Percentiles rank a stretch among this genome's conserved stretches.
These are phyloP conservation scores for Agrotis segetum DNA, from an alignment of 2,888 invertebrate species.

Conservation along the genomic window DNA sequence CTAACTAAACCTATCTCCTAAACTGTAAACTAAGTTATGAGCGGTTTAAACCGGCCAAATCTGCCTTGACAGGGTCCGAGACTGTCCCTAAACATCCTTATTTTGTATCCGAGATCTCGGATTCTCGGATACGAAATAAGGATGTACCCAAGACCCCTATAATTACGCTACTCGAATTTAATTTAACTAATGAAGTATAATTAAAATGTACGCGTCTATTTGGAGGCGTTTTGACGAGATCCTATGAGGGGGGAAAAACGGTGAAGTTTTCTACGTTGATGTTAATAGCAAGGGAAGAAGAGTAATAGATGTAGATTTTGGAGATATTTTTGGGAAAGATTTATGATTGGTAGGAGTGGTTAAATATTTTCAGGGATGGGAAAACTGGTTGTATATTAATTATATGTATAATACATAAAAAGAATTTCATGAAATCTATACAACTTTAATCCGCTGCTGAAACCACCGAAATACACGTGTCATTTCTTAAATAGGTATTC, in stretches of 20 bases:
- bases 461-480: no score
- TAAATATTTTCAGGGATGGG: neutral
- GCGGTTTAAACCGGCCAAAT: conserved; percentile 24
- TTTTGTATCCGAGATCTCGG: conserved; percentile 69
- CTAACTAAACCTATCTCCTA: conserved; percentile 40
- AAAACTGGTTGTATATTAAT: no score
- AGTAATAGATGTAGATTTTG: conserved; percentile 60
- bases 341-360: conserved; percentile 24
- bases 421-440: no score
- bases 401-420: no score
- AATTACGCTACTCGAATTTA: conserved; percentile 89
- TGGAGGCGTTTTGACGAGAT: conserved; percentile 75
- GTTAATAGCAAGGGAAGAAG: conserved; percentile 53
- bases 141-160: conserved; percentile 75
- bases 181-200: conserved; percentile 90
- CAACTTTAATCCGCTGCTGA: no score
- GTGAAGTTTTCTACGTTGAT: conserved; percentile 66
- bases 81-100: conserved; percentile 59
- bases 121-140: conserved; percentile 19
- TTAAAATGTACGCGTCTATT: conserved; percentile 90
- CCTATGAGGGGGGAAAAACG: conserved; percentile 68
- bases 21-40: conserved; percentile 30
- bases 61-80: conserved; percentile 55
- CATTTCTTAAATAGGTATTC: no score
- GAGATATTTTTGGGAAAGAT: conserved; percentile 29